phyloP scores from a whole-genome alignment of 2,888 invertebrate genomes.

The Apamea sordens region DNA sequence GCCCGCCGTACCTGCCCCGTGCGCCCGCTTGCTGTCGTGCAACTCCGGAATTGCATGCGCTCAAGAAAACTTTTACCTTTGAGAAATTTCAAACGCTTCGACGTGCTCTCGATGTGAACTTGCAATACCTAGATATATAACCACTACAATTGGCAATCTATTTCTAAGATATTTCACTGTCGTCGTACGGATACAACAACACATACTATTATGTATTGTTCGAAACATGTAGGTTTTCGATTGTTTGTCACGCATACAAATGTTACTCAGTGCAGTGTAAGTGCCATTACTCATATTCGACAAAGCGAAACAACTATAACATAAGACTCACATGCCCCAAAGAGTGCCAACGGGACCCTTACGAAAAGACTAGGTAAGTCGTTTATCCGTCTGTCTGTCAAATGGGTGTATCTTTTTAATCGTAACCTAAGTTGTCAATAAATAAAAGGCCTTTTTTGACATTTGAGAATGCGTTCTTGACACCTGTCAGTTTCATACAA shows the following conservation, averaged over 20 bases:
- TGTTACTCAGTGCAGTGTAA: neutral
- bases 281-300: neutral
- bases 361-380: neutral
- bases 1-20: conserved; percentile 46
- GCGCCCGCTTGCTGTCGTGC: conserved; percentile 73
- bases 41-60: conserved; percentile 86
- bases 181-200: conserved; percentile 31
- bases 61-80: conserved; percentile 86
- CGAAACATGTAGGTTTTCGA: neutral
- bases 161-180: conserved; percentile 72
- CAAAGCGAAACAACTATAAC: neutral
- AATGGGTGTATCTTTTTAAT: neutral
- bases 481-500: too few relatives aligned
- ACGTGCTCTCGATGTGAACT: conserved; percentile 83
- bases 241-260: neutral
- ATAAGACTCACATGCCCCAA: neutral
- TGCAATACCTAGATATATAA: conserved; percentile 81
- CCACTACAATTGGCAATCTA: conserved; percentile 82
- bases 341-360: neutral
- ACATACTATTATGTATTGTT: conserved; percentile 51
- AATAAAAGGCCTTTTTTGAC: too few relatives aligned
- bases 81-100: conserved; percentile 84
- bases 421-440: neutral
- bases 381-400: neutral
- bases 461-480: too few relatives aligned